A percentile compares a stretch with the other conserved stretches of the same genome.
Conservation (phyloP, 2,797 vertebrate genomes). For the Rhinoraja longicauda region DNA sequence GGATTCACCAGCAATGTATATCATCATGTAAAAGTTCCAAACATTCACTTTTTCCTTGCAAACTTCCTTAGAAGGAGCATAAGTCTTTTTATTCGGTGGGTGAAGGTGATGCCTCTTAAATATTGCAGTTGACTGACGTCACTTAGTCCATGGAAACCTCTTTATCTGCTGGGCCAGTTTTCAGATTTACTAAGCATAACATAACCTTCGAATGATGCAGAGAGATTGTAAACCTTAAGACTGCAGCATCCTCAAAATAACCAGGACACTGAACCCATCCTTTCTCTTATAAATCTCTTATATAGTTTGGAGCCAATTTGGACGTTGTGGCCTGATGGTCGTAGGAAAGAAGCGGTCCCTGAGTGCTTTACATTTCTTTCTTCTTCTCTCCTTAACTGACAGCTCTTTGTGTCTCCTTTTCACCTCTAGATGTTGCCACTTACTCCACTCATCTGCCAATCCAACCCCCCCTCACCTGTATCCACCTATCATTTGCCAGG, state of each 20-base stretch:
- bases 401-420: too few relatives aligned
- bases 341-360: too few relatives aligned
- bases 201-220: background rate
- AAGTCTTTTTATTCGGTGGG: background rate
- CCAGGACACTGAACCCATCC: background rate
- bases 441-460: too few relatives aligned
- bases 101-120: background rate
- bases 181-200: background rate
- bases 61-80: background rate
- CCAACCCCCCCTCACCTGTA: too few relatives aligned
- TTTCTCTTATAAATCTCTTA: background rate
- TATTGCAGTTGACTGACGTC: background rate
- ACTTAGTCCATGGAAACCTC: background rate
- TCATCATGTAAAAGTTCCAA: background rate
- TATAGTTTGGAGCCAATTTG: too few relatives aligned
- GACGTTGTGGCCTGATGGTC: too few relatives aligned
- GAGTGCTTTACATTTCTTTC: too few relatives aligned
- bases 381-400: too few relatives aligned
- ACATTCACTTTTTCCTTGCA: background rate
- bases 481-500: too few relatives aligned
- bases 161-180: background rate
- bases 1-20: background rate
- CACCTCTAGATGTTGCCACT: too few relatives aligned
- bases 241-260: background rate
- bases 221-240: background rate